Percentiles rank a stretch among this genome's conserved stretches.
Conservation (phyloP, 2,797 vertebrate species). For the Tadarida brasiliensis region DNA sequence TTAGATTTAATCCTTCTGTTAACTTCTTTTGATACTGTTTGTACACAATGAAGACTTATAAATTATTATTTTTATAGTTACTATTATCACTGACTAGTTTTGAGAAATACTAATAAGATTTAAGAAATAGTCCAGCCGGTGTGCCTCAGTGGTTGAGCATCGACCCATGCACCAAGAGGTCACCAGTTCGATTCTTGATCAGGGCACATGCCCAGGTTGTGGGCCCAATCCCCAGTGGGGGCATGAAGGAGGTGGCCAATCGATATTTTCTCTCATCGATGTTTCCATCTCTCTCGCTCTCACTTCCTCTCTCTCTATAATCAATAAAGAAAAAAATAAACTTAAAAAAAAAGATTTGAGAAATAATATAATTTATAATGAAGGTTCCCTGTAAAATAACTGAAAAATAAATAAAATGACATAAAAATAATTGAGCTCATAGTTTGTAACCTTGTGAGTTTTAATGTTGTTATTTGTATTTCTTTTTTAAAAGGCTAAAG, state of each 20-base stretch:
- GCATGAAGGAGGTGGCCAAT: too few relatives aligned
- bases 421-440: background rate
- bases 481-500: background rate
- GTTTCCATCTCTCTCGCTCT: too few relatives aligned
- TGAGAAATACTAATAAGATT: background rate
- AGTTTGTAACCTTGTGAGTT: background rate
- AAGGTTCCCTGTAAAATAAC: background rate
- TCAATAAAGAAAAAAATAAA: too few relatives aligned
- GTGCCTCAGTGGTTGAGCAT: too few relatives aligned
- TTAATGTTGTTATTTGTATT: background rate
- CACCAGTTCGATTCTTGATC: too few relatives aligned
- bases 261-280: too few relatives aligned
- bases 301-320: too few relatives aligned
- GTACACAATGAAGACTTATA: background rate
- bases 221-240: too few relatives aligned
- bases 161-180: too few relatives aligned
- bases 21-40: background rate
- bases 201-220: too few relatives aligned
- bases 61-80: background rate
- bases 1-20: background rate
- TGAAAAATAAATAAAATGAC: background rate
- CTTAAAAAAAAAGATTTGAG: too few relatives aligned
- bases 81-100: background rate
- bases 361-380: background rate
- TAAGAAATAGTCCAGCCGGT: too few relatives aligned